Evolutionary conservation across 2,113 vertebrate genomes (phyloP).

Genomic region (Pelusios castaneus): DNA sequence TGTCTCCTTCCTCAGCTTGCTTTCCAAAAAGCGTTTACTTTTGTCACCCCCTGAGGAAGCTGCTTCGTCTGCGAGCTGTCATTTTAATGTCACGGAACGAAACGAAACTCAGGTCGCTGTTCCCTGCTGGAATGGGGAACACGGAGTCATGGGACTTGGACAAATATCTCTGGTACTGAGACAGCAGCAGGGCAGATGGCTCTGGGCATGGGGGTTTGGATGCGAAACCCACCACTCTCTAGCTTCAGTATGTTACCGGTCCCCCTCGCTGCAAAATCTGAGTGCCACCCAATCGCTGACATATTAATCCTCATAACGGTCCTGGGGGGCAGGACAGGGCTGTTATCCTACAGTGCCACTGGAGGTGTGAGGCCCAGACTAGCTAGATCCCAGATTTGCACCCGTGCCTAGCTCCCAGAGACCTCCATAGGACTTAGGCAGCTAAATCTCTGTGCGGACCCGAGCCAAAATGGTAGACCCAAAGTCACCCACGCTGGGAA

Average conservation of each 20-base stretch:
- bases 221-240: not conserved
- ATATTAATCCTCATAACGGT: not conserved
- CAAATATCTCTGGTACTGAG: not conserved
- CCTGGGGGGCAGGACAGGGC: not conserved
- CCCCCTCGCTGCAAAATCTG: not conserved
- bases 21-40: not conserved
- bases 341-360: not conserved
- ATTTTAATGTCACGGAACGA: not conserved
- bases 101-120: not conserved
- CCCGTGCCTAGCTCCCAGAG: too few relatives aligned
- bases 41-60: not conserved
- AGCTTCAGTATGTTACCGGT: not conserved
- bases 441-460: not conserved
- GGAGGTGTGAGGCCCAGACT: not conserved
- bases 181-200: not conserved
- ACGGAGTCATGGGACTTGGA: not conserved
- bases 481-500: not conserved
- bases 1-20: constrained; percentile 37
- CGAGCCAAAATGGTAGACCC: too few relatives aligned
- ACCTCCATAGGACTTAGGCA: not conserved
- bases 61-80: not conserved
- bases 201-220: not conserved
- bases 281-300: not conserved
- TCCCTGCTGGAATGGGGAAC: not conserved
- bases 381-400: not conserved